phyloP scores from a whole-genome alignment of 1,140 invertebrate genomes.

The Drosophila tani region DNA sequence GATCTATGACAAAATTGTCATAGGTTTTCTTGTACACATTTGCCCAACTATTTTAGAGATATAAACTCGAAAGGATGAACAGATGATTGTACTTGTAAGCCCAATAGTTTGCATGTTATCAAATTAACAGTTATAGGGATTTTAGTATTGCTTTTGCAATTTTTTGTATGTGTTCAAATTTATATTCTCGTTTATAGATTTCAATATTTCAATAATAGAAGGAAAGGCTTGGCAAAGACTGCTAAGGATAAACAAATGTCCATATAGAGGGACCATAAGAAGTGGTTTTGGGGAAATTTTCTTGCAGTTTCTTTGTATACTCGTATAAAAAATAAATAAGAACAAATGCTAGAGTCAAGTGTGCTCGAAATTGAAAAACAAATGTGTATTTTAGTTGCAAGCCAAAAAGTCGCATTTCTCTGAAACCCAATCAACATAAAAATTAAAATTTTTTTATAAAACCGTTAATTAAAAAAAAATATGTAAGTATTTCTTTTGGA shows the following conservation, averaged over 20 bases:
- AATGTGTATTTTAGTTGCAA: too few species aligned
- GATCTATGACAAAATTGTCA: not conserved
- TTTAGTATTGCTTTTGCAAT: not conserved
- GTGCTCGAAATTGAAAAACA: too few species aligned
- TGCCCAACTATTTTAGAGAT: constrained; percentile 9
- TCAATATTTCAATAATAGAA: constrained; percentile 1
- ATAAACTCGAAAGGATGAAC: constrained; percentile 39
- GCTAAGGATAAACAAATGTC: too few species aligned
- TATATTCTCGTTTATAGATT: constrained; percentile 14
- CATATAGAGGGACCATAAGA: too few species aligned
- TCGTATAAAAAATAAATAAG: not conserved
- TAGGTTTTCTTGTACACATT: constrained; percentile 12
- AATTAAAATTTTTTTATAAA: too few species aligned
- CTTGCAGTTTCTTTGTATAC: not conserved
- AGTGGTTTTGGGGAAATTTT: too few species aligned
- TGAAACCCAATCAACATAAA: too few species aligned
- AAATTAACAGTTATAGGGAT: constrained; percentile 6
- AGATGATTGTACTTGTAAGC: constrained; percentile 30
- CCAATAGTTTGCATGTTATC: constrained; percentile 14
- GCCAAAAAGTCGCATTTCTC: too few species aligned
- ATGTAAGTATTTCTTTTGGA: too few species aligned
- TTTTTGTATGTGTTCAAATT: constrained; percentile 8
- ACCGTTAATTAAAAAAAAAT: too few species aligned
- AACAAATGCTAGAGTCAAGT: too few species aligned
- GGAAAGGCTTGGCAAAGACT: too few species aligned